phyloP scores from a whole-genome alignment of 2,797 vertebrate genomes.

The Mus caroli region DNA sequence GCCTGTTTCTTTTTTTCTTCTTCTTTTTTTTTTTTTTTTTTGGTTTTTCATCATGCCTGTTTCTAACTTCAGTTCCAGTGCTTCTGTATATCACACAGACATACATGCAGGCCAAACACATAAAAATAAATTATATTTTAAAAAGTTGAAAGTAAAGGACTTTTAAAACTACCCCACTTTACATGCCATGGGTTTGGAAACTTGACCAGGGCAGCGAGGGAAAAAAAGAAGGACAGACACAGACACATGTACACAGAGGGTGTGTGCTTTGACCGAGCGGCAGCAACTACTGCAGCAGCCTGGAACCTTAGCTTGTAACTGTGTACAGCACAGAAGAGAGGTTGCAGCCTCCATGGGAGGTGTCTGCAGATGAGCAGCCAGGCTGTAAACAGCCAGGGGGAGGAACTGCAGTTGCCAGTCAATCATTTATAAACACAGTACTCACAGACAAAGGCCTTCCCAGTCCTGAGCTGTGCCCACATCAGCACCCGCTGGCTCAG shows the following conservation, averaged over 20 bases:
- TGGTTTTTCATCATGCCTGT: not conserved
- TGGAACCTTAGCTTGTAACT: not conserved
- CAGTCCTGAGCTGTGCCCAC: not conserved
- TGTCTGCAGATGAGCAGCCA: not conserved
- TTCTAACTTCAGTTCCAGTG: not conserved
- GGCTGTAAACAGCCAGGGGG: not conserved
- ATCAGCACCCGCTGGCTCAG: not conserved
- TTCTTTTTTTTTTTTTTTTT: no score
- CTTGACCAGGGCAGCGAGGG: not conserved
- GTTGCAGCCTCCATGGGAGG: not conserved
- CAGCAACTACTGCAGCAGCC: not conserved
- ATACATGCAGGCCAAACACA: not conserved
- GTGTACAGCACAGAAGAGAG: not conserved
- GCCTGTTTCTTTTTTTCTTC: not conserved
- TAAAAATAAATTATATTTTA: not conserved
- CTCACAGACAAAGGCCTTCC: not conserved
- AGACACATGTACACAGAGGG: no score
- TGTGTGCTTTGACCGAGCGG: rapidly evolving
- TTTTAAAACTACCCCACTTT: not conserved
- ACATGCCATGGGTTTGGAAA: not conserved
- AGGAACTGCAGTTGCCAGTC: no score
- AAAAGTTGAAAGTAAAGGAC: not conserved
- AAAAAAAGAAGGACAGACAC: not conserved
- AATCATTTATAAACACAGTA: not conserved
- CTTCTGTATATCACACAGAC: not conserved